Evolutionary conservation across 2,113 vertebrate species (phyloP).

Genomic region (Gavia stellata): DNA sequence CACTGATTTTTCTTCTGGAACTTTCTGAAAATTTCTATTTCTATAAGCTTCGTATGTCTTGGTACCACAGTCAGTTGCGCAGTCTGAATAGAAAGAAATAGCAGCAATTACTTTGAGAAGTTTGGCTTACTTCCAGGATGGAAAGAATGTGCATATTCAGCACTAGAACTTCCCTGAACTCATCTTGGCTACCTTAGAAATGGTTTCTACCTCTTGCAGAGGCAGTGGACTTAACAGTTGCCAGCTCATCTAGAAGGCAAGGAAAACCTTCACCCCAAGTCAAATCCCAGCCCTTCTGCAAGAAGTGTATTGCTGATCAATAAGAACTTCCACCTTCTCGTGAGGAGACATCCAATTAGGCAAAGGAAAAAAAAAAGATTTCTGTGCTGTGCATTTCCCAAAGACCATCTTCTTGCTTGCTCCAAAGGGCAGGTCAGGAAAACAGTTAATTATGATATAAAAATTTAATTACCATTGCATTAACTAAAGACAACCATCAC

Average conservation of each 20-base stretch:
- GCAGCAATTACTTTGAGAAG: conserved; percentile 37
- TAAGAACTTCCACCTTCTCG: neutral
- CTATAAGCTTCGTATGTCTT: neutral
- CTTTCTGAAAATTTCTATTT: neutral
- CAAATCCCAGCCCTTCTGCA: neutral
- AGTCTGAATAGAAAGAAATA: conserved; percentile 21
- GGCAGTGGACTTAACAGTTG: neutral
- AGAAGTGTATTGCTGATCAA: neutral
- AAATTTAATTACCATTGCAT: neutral
- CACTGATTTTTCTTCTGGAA: neutral
- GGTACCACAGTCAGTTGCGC: neutral
- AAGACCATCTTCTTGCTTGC: neutral
- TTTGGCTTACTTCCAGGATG: neutral
- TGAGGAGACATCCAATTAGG: neutral
- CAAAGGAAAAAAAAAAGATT: neutral
- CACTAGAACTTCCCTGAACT: neutral
- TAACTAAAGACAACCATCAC: neutral
- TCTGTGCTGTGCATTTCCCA: neutral
- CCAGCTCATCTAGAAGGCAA: neutral
- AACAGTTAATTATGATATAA: neutral
- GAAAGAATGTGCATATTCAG: conserved; percentile 33
- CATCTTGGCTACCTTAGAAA: neutral
- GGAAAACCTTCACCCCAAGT: neutral
- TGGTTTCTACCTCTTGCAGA: neutral
- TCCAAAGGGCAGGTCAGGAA: neutral